Evolutionary conservation across 2,797 vertebrate species (phyloP).

Genomic region (Morelia viridis): DNA sequence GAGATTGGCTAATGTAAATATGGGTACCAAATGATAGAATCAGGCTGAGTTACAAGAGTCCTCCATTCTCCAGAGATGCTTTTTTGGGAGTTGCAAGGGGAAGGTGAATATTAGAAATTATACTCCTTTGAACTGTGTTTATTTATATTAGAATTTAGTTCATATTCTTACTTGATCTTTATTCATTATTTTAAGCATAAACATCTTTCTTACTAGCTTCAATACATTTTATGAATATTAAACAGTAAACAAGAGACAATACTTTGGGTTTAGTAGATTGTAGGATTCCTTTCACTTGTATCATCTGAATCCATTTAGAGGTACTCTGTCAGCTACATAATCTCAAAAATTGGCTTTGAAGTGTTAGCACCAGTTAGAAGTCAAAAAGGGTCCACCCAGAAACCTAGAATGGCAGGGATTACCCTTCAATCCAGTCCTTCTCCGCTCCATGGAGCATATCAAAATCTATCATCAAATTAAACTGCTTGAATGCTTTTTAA

Average conservation of each 20-base stretch:
- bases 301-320: conserved; percentile 33
- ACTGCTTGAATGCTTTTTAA: conserved; percentile 32
- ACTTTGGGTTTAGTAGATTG: conserved; percentile 19
- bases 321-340: conserved; percentile 28
- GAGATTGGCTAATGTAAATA: neutral
- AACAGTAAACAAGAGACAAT: neutral
- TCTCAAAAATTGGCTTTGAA: neutral
- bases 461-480: conserved; percentile 46
- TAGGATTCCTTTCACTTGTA: conserved; percentile 16
- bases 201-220: neutral
- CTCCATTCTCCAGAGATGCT: neutral
- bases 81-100: neutral
- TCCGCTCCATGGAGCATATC: neutral
- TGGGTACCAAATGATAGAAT: neutral
- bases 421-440: neutral
- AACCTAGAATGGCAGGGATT: conserved; percentile 26
- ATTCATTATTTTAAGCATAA: neutral
- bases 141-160: neutral
- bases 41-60: neutral
- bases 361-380: neutral
- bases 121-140: neutral
- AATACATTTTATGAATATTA: neutral
- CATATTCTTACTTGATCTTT: neutral
- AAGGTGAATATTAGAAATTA: neutral
- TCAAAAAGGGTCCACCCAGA: neutral